These are phyloP conservation scores for Parasteatoda tepidariorum DNA, from an alignment of 1,140 invertebrate genomes.

Conservation along the genomic window DNA sequence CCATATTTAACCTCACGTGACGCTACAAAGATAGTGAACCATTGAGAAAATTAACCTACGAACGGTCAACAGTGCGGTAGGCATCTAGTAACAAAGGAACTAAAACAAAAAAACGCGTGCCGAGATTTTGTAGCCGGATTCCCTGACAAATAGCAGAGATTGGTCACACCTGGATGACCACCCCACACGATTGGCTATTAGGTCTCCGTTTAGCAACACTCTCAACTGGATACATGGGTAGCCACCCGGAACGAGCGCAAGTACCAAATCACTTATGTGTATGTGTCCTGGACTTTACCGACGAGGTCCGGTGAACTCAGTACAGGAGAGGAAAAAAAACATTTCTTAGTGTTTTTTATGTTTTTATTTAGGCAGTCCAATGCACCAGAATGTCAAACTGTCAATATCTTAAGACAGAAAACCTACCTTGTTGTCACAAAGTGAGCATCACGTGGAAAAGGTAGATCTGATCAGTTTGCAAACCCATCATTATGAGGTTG, in stretches of 20 bases:
- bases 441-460: neutral
- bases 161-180: conserved; percentile 51
- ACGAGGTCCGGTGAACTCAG: conserved; percentile 18
- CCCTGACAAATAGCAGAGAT: conserved; percentile 53
- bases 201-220: conserved; percentile 56
- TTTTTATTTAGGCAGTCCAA: conserved; percentile 2
- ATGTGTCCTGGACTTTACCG: neutral
- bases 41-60: conserved; percentile 25
- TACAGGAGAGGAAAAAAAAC: neutral
- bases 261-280: conserved; percentile 53
- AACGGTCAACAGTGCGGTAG: neutral
- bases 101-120: conserved; percentile 40
- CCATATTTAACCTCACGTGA: conserved; percentile 36
- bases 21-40: neutral
- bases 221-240: conserved; percentile 30
- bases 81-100: neutral
- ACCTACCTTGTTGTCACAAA: neutral
- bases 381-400: conserved; percentile 30
- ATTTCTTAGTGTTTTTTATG: neutral
- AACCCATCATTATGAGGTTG: neutral
- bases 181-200: conserved; percentile 55
- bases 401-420: conserved; percentile 32
- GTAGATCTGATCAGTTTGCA: neutral
- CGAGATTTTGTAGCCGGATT: conserved; percentile 51
- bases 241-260: conserved; percentile 26